phyloP scores from a whole-genome alignment of 2,113 vertebrate species.

The Passer montanus region DNA sequence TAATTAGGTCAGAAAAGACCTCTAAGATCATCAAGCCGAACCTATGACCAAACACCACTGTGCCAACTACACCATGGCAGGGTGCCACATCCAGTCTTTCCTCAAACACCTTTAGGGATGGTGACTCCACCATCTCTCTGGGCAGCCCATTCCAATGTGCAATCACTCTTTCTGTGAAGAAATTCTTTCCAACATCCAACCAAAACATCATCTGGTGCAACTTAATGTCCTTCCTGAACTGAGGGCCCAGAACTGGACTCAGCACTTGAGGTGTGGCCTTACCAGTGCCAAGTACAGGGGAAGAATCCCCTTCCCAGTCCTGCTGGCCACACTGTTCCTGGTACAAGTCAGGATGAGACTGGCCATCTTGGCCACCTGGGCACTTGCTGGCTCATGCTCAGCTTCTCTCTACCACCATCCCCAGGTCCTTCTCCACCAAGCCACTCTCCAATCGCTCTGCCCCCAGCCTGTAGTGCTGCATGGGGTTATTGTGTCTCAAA shows the following conservation, averaged over 20 bases:
- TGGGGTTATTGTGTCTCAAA: background rate
- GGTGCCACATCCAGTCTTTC: background rate
- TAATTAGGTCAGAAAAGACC: background rate
- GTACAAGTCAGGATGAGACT: background rate
- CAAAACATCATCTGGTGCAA: rapidly evolving
- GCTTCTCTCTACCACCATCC: background rate
- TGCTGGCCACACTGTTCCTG: background rate
- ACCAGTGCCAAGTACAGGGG: background rate
- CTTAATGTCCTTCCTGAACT: background rate
- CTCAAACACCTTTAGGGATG: background rate
- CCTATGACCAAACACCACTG: rapidly evolving
- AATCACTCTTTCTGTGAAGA: background rate
- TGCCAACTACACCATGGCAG: background rate
- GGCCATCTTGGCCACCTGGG: background rate
- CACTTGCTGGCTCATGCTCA: rapidly evolving
- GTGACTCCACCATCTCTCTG: background rate
- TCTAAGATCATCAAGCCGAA: background rate
- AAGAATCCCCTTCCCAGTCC: background rate
- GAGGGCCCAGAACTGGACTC: background rate
- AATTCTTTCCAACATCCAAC: background rate
- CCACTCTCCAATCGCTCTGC: background rate
- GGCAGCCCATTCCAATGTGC: background rate
- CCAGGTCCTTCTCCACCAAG: background rate
- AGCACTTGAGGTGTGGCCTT: rapidly evolving
- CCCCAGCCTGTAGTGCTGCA: background rate